phyloP scores from a whole-genome alignment of 2,797 vertebrate genomes.

The Helicolenus hilgendorfi region DNA sequence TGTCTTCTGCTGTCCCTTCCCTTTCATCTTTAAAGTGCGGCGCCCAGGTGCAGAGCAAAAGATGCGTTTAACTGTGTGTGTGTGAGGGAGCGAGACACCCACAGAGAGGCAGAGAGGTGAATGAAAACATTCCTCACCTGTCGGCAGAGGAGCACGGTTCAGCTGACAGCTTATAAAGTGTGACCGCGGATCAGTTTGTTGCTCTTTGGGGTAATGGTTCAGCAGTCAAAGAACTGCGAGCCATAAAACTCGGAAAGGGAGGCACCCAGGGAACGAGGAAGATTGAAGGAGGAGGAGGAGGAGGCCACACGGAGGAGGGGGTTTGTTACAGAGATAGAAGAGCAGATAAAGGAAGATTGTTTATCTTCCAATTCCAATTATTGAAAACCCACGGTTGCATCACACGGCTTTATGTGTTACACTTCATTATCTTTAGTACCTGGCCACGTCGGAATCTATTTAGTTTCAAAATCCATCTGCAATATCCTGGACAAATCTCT shows the following conservation, averaged over 20 bases:
- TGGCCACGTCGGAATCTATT: constrained; percentile 36
- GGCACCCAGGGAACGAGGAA: constrained; percentile 31
- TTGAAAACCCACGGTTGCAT: constrained; percentile 68
- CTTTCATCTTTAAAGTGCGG: constrained; percentile 79
- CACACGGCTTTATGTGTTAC: constrained; percentile 56
- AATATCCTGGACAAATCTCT: constrained; percentile 29
- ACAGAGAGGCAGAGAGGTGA: constrained; percentile 69
- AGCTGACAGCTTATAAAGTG: constrained; percentile 82
- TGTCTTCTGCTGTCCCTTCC: constrained; percentile 51
- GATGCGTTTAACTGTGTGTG: constrained; percentile 41
- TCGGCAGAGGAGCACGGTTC: constrained; percentile 67
- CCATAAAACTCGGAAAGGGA: constrained; percentile 65
- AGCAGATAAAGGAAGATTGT: constrained; percentile 65
- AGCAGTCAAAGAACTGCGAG: constrained; percentile 70
- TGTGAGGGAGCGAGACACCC: constrained; percentile 34
- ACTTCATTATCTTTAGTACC: constrained; percentile 73
- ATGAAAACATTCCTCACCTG: constrained; percentile 83
- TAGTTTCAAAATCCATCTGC: constrained; percentile 47
- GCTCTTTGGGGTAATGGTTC: constrained; percentile 77
- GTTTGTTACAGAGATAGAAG: constrained; percentile 34
- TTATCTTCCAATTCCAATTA: constrained; percentile 69
- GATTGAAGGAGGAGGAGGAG: constrained; percentile 43
- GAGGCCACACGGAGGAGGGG: neutral
- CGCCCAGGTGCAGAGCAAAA: constrained; percentile 64
- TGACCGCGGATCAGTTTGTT: constrained; percentile 78